These are phyloP conservation scores for Euphonia xanthogaster DNA, from an alignment of 2,797 vertebrate genomes.

Conservation along the genomic window DNA sequence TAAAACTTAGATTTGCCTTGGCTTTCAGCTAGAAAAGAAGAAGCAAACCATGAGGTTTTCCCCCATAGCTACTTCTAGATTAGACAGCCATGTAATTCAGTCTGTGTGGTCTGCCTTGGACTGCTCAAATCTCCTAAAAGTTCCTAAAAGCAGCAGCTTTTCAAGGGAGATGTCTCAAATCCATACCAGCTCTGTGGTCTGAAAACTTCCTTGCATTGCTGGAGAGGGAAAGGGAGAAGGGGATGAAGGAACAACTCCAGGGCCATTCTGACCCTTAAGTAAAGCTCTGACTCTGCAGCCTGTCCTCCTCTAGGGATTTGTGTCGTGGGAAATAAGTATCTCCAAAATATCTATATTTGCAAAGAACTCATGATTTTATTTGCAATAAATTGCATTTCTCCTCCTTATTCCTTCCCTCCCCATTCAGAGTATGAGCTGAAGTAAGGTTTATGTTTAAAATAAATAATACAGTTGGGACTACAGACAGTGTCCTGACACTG, in stretches of 20 bases:
- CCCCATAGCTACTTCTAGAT: background rate
- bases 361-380: background rate
- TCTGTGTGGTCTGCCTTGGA: background rate
- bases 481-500: background rate
- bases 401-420: accelerated
- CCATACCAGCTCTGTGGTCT: background rate
- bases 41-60: background rate
- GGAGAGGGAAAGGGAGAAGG: background rate
- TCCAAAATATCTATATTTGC: background rate
- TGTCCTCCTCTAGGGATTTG: background rate
- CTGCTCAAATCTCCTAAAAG: background rate
- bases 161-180: background rate
- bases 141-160: background rate
- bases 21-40: background rate
- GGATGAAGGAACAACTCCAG: background rate
- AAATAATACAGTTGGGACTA: background rate
- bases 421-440: background rate
- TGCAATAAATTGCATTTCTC: background rate
- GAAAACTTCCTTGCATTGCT: background rate
- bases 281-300: background rate
- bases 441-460: background rate
- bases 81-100: background rate
- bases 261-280: background rate
- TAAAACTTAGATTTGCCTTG: background rate
- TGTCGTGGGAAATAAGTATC: background rate